Evolutionary conservation across 2,888 invertebrate genomes (phyloP), one percentile per base, ranked within the genome.

Genomic region (Dione juno): DNA sequence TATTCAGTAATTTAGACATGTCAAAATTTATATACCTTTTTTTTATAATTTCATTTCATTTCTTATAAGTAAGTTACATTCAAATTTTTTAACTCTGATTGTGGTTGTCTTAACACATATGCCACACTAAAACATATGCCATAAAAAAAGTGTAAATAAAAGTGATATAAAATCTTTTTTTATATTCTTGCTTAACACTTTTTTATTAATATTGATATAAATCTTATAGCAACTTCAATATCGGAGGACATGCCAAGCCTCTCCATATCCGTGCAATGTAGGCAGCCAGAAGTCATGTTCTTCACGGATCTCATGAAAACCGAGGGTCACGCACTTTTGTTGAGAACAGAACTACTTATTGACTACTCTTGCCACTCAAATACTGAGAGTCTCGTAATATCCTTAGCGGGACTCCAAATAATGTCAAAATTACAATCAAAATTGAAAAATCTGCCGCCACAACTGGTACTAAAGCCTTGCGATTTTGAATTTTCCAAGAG

Each of bases 251-350:
- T 85, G 40, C 89, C 90, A 78, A 95, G 95, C 58, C 86, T 96
- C 40, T 95, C 96, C 1, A 88, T 97, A 75, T 96, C 96, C 0
- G 90, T 96, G 35, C 95, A 96, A 79, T 94, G 97, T 77, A 95
- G 96, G 41, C 95, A 96, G 81, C 97, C 97, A 0, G 97, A 97
- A 86, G 92, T 97, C 63, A 94, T 97, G 87, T 94, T 97, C 77
- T 95, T 96, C 82, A 95, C 96, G 0, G 95, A 95, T 77, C 88
- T 94, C n/a, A 94, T 93, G 10, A 94, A 94, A 52, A 94, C 94
- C 28, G 95, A 94, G 53, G 94, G 95, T 1, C 94, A 95, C 77
- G 94, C 95, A 6, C 84, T 96, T 53, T 94, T 97, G 13, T 90
- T 97, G 10, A 94, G 96, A 77, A 94, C 95, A 0, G 96, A 96